Percentiles rank a stretch among this genome's conserved stretches.
Evolutionary conservation across 2,797 vertebrate species (phyloP).

Genomic region (Molossus alvarezi): DNA sequence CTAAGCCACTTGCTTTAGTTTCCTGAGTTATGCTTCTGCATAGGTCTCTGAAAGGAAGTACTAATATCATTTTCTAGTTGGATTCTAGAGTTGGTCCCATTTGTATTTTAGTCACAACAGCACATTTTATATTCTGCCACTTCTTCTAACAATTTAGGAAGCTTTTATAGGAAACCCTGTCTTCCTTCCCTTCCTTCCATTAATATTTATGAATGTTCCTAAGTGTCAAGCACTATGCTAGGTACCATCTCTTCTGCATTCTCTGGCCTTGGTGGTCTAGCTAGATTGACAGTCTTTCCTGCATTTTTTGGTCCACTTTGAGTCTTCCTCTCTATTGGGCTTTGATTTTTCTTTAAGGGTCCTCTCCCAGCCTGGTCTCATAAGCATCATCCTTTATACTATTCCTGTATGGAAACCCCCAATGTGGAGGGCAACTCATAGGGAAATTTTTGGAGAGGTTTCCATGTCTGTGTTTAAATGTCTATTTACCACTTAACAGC

Average conservation of each 20-base stretch:
- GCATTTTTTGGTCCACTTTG: background rate
- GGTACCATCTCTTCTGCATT: background rate
- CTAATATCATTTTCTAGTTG: background rate
- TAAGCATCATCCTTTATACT: background rate
- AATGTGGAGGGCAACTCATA: background rate
- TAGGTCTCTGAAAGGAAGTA: background rate
- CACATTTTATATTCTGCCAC: background rate
- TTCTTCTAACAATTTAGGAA: background rate
- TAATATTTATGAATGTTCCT: background rate
- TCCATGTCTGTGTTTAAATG: background rate
- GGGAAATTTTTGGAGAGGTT: background rate
- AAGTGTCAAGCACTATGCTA: background rate
- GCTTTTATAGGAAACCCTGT: background rate
- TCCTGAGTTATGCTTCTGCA: background rate
- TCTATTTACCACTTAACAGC: background rate
- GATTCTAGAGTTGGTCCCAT: background rate
- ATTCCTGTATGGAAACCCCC: background rate
- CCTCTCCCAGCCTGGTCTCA: background rate
- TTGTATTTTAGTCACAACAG: background rate
- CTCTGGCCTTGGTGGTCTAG: background rate
- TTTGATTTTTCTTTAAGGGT: conserved; percentile 52
- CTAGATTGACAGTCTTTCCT: background rate
- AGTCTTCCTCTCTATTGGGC: background rate
- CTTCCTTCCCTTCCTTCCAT: background rate
- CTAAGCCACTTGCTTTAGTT: background rate